These are phyloP conservation scores for Aelia acuminata DNA, from an alignment of 2,888 invertebrate genomes.

Conservation along the genomic window DNA sequence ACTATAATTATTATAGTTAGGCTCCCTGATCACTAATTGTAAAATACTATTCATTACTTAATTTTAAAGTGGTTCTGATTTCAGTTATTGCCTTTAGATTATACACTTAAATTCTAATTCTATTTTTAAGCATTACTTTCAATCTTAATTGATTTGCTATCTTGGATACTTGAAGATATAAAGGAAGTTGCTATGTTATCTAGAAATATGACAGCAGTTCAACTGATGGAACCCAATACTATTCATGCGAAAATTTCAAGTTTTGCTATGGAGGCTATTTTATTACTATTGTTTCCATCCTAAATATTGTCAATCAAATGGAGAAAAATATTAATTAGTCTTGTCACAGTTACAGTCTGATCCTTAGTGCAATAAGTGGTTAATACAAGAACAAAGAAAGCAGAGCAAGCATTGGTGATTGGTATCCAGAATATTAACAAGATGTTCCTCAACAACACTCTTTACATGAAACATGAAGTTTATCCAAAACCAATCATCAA, in stretches of 20 bases:
- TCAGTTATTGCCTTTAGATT: too few species aligned
- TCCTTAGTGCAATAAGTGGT: constrained; percentile 49
- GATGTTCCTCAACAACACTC: background rate
- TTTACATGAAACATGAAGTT: background rate
- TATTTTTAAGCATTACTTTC: too few species aligned
- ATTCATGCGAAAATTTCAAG: background rate
- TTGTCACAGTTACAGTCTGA: constrained; percentile 34
- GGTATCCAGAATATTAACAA: constrained; percentile 17
- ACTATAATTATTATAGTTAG: too few species aligned
- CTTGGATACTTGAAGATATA: too few species aligned
- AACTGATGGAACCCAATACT: background rate
- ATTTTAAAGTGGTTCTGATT: too few species aligned
- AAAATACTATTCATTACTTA: too few species aligned
- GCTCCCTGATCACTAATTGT: too few species aligned
- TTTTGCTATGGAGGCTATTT: background rate
- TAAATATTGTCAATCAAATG: constrained; percentile 13
- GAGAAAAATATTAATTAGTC: background rate
- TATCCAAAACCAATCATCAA: constrained; percentile 54
- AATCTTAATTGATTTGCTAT: too few species aligned
- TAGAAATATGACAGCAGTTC: too few species aligned
- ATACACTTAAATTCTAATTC: too few species aligned
- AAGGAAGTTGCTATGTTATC: too few species aligned
- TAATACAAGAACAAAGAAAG: constrained; percentile 49
- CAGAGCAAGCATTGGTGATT: constrained; percentile 58
- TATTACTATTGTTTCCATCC: background rate